These are phyloP conservation scores for Diadophis punctatus DNA, from an alignment of 2,113 vertebrate species.

Conservation along the genomic window DNA sequence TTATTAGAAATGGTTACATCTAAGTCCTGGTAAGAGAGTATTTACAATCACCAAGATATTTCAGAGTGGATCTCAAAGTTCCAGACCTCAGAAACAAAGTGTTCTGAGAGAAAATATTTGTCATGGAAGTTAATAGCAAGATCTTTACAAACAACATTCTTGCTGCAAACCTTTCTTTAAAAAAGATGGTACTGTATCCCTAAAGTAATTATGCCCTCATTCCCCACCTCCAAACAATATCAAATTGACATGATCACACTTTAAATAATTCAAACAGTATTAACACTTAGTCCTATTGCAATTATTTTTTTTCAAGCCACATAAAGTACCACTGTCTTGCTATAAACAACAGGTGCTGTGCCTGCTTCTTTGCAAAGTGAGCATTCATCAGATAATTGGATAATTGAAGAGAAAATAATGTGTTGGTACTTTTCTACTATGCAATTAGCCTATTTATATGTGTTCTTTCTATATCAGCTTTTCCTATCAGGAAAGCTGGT, in stretches of 20 bases:
- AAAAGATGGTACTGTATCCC: not conserved
- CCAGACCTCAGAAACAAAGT: not conserved
- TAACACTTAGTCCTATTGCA: not conserved
- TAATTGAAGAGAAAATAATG: constrained; percentile 1
- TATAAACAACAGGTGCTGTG: not conserved
- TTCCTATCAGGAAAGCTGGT: not conserved
- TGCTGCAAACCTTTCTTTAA: not conserved
- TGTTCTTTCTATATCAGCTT: not conserved
- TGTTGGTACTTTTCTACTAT: not conserved
- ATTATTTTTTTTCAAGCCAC: not conserved
- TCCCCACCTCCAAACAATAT: not conserved
- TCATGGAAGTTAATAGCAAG: not conserved
- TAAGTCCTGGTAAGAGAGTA: not conserved
- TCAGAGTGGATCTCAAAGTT: not conserved
- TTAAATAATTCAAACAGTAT: not conserved
- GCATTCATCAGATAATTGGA: constrained; percentile 13
- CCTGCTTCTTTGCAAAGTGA: constrained; percentile 1
- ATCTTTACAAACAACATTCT: no score
- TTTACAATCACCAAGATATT: not conserved
- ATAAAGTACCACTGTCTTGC: not conserved
- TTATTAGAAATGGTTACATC: not conserved
- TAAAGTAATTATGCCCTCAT: not conserved
- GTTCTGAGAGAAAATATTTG: not conserved
- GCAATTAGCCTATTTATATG: constrained; percentile 11
- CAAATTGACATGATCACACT: not conserved